phyloP scores from a whole-genome alignment of 2,113 vertebrate species.

The Seriola aureovittata region DNA sequence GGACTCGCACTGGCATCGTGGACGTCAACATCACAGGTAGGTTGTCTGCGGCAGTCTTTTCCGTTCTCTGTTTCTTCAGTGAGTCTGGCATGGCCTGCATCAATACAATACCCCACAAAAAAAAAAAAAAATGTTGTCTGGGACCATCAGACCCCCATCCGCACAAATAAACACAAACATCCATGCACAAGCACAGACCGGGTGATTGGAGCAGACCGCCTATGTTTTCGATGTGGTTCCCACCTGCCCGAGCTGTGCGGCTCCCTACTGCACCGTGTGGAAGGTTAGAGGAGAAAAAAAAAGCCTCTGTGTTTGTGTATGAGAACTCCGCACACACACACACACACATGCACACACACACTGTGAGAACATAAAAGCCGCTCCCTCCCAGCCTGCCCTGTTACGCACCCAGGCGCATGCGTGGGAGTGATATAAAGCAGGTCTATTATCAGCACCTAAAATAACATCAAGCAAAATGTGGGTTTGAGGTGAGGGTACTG shows the following conservation, averaged over 20 bases:
- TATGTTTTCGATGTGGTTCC: slow-evolving; percentile 15
- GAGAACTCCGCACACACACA: slow-evolving; percentile 38
- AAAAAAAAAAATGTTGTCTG: not conserved
- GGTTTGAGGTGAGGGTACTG: slow-evolving; percentile 63
- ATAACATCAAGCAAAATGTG: slow-evolving; percentile 63
- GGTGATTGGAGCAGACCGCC: slow-evolving; percentile 25
- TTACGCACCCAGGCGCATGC: slow-evolving; percentile 45
- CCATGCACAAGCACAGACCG: slow-evolving; percentile 10
- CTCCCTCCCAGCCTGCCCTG: slow-evolving; percentile 23
- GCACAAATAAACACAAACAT: not conserved
- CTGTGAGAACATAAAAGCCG: slow-evolving; percentile 42
- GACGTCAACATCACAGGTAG: slow-evolving; percentile 99
- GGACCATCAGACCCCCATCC: not conserved
- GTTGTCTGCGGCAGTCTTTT: slow-evolving; percentile 34
- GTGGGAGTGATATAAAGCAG: slow-evolving; percentile 59
- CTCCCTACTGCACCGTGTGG: slow-evolving; percentile 36
- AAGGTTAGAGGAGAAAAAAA: slow-evolving; percentile 34
- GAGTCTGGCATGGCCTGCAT: slow-evolving; percentile 44
- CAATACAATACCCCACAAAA: slow-evolving; percentile 52
- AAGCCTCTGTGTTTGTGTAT: slow-evolving; percentile 29
- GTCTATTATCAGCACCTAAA: slow-evolving; percentile 69
- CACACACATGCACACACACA: slow-evolving; percentile 8
- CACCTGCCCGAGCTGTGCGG: slow-evolving; percentile 14
- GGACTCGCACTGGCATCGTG: slow-evolving; percentile 92
- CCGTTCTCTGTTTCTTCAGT: not conserved